A percentile compares a stretch with the other conserved stretches of the same genome.
Evolutionary conservation across 2,888 invertebrate genomes (phyloP).

Genomic region (Troilus luridus): DNA sequence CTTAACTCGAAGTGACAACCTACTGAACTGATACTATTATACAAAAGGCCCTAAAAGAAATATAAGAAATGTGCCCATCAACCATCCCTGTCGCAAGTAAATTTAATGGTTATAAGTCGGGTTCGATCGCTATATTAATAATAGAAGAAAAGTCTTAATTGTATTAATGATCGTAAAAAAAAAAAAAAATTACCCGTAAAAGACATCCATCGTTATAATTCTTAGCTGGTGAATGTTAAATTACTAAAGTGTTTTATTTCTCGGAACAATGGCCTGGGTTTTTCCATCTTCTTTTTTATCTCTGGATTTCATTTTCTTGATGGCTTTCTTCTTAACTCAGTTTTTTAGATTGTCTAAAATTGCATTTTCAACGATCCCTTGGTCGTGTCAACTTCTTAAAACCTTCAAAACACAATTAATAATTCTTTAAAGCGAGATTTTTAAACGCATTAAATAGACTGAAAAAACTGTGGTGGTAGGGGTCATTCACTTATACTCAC

Average conservation of each 20-base stretch:
- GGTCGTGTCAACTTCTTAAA: not conserved
- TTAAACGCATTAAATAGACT: not conserved
- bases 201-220: not conserved
- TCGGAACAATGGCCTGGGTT: constrained; percentile 2
- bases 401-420: not conserved
- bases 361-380: not conserved
- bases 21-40: too few species aligned
- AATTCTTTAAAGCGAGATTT: not conserved
- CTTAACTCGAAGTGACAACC: too few species aligned
- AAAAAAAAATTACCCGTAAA: not conserved
- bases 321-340: constrained; percentile 8
- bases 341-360: constrained; percentile 21
- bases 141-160: not conserved
- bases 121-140: not conserved
- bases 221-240: not conserved
- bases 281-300: not conserved
- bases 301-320: constrained; percentile 35
- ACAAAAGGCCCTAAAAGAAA: not conserved
- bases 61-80: not conserved
- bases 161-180: constrained; percentile 5
- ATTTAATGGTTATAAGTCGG: not conserved
- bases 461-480: too few species aligned
- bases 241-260: not conserved
- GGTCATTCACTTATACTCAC: not conserved
- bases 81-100: not conserved